Evolutionary conservation across 1,140 invertebrate species (phyloP).

Genomic region (Prorops nasuta): DNA sequence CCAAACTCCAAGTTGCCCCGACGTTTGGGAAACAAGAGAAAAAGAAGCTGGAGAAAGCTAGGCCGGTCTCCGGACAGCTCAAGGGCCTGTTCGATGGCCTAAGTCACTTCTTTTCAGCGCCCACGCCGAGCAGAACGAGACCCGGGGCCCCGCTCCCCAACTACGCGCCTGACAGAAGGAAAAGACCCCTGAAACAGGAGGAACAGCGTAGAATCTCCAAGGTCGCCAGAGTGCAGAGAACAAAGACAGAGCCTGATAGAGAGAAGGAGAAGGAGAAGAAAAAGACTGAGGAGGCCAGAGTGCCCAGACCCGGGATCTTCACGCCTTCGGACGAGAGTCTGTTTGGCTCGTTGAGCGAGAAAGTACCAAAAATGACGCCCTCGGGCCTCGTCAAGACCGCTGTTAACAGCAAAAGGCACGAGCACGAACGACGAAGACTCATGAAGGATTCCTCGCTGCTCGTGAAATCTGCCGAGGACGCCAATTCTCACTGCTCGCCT

Average conservation of each 20-base stretch:
- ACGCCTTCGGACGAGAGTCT: slow-evolving; percentile 36
- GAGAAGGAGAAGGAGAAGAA: slow-evolving; percentile 9
- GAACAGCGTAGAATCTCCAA: slow-evolving; percentile 24
- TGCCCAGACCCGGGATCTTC: slow-evolving; percentile 43
- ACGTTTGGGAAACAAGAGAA: slow-evolving; percentile 44
- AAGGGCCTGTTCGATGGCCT: slow-evolving; percentile 80
- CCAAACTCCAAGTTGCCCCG: slow-evolving; percentile 43
- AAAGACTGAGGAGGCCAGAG: slow-evolving; percentile 12
- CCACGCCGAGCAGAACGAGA: slow-evolving; percentile 58
- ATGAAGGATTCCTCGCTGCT: slow-evolving; percentile 42
- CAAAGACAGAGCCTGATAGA: slow-evolving; percentile 5
- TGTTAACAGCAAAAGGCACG: slow-evolving; percentile 63
- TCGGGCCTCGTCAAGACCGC: slow-evolving; percentile 66
- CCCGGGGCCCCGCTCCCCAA: slow-evolving; percentile 55
- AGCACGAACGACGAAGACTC: slow-evolving; percentile 51
- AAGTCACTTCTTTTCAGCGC: slow-evolving; percentile 78
- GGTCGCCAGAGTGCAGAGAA: not conserved
- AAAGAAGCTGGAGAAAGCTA: slow-evolving; percentile 42
- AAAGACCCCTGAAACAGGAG: slow-evolving; percentile 32
- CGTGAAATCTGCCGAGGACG: slow-evolving; percentile 37
- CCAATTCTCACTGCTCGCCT: not conserved
- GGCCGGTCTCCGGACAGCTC: slow-evolving; percentile 64
- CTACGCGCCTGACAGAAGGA: slow-evolving; percentile 57
- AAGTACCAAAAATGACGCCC: slow-evolving; percentile 58
- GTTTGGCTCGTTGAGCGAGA: slow-evolving; percentile 27